Base-by-base conservation (phyloP, 2,797 vertebrate species). In the Hozukius guyotensis region DNA sequence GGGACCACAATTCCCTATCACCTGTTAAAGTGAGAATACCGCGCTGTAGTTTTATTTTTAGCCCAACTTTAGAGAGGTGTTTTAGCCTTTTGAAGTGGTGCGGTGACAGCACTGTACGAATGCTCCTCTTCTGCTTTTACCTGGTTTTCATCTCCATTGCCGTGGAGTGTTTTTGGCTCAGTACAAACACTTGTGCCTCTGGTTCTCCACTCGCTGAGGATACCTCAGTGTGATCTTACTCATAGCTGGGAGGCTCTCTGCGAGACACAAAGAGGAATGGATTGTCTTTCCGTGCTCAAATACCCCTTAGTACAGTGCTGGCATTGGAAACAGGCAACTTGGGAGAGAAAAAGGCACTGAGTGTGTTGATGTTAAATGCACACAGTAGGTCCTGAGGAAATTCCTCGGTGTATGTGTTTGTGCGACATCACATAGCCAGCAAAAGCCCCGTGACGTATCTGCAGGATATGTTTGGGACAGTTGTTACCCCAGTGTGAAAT, bases 1-100 rank as follows among this genome's bases (percentile, higher is more conserved):
- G 8, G 27, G n/a, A 62, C 63, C 31, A 36, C 22, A 36, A 53
- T 80, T 92, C 61, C 69, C 29, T 20, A 34, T 81, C 74, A 85
- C 73, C 62, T 86, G 72, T 80, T 68, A 82, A 46, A 81, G 75
- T 31, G 49, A 84, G 75, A 65, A 64, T 53, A 38, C n/a, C 4
- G 12, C 9, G 25, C 66, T 38, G 24, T 29, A 42, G 59, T 29
- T 67, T 72, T 88, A 67, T 86, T 88, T 90, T 73, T 59, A 77
- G 69, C 67, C 42, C 42, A 69, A 38, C 77, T 65, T 88, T 34
- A 76, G 34, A 57, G 69, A 83, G 46, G 46, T 80, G 65, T 86
- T 82, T 86, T 69, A 75, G 71, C 71, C 56, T 87, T 57, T 82
- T 85, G 82, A 91, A 89, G 86, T 84, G 78, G 69, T 77, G 42